Evolutionary conservation across 2,888 invertebrate species (phyloP), one percentile per base, ranked within the genome.

Genomic region (Lasioglossum lativentre): DNA sequence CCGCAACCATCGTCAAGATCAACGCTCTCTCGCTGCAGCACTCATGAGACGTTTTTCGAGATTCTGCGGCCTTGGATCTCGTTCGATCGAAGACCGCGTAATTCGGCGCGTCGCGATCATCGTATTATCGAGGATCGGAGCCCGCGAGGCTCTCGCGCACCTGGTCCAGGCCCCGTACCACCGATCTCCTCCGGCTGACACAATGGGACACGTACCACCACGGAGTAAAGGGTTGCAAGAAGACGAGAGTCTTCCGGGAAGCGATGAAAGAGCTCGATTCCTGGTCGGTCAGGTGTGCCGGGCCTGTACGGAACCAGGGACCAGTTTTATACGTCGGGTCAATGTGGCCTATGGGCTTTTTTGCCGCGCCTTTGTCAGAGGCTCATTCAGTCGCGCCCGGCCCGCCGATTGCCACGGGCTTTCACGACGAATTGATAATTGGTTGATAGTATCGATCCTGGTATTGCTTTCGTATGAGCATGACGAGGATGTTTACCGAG

Each of bases 171-270:
- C 85, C 75, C 80, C 19, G 8, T 74, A 74, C 78, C 76, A 75
- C 72, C 74, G 86, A 90, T 90, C 83, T 75, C 66, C 80, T 23
- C 73, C 63, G 63, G 78, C 78, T 63, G 83, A 86, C 88, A 92
- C 92, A 92, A 92, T 92, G 87, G 91, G 89, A 89, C 92, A 92
- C 92, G 91, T 91, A 92, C 89, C 89, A 90, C 81, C 88, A 79
- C 83, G 89, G 88, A 87, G 88, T 89, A 89, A 92, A 92, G 88
- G 90, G 89, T 89, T 87, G 88, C 80, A 87, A 91, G 90, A 91
- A 91, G 88, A 90, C 90, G 88, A 83, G 89, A 91, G 90, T 92
- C 93, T 93, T 93, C 93, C 93, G 91, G 93, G 93, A 93, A 93
- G 90, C 87, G 91, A 90, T 90, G 91, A 91, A 92, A 93, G 92